These are phyloP conservation scores for Hydrolagus affinis DNA, from an alignment of 2,113 vertebrate genomes.

Conservation along the genomic window DNA sequence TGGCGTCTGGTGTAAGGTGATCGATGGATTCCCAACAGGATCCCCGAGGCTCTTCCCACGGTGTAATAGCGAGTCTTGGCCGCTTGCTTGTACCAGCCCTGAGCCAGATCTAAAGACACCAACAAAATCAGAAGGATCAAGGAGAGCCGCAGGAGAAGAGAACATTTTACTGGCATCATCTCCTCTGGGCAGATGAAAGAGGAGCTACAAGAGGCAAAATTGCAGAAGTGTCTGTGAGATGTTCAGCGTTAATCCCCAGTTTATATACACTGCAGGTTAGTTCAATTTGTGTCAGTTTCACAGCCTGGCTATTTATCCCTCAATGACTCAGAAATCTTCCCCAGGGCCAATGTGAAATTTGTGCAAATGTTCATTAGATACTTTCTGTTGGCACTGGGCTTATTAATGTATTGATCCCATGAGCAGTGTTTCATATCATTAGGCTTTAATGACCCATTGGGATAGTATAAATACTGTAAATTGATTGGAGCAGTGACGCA, in stretches of 20 bases:
- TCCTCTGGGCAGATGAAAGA: neutral
- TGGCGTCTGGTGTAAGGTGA: conserved; percentile 49
- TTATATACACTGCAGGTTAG: neutral
- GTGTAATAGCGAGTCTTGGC: conserved; percentile 51
- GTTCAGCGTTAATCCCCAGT: neutral
- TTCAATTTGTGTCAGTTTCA: too few relatives aligned
- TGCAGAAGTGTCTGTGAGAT: neutral
- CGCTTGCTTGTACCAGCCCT: conserved; percentile 54
- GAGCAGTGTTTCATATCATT: too few relatives aligned
- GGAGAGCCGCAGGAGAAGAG: neutral
- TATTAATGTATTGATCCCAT: neutral
- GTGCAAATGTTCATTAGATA: neutral
- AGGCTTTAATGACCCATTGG: neutral
- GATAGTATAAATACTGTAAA: neutral
- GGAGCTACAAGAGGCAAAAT: neutral
- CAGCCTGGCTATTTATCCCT: neutral
- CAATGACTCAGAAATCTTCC: neutral
- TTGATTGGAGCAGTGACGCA: neutral
- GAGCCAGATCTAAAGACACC: conserved; percentile 32
- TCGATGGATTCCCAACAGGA: conserved; percentile 50
- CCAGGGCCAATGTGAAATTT: neutral
- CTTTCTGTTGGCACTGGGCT: neutral
- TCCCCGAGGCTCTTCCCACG: conserved; percentile 52
- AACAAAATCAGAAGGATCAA: conserved; percentile 39
- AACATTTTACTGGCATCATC: neutral